Conservation (phyloP, 2,888 invertebrate genomes). For the Mongoloraphidia duomilia region DNA sequence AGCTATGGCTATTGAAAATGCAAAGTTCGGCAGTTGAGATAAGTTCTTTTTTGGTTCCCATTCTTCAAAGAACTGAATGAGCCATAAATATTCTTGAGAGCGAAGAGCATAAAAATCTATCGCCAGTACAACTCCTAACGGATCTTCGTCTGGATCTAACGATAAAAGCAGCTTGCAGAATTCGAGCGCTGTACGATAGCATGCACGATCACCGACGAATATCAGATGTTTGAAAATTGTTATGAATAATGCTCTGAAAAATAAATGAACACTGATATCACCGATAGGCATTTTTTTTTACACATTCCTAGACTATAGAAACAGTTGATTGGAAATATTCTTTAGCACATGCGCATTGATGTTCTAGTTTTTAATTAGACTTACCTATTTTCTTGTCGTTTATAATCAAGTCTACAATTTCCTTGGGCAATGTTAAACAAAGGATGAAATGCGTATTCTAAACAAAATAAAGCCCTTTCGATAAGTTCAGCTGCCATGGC, state of each 20-base stretch:
- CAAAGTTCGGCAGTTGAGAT: conserved; percentile 74
- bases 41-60: conserved; percentile 52
- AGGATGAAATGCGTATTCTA: conserved; percentile 68
- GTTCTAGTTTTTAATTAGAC: not conserved
- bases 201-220: conserved; percentile 65
- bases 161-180: conserved; percentile 70
- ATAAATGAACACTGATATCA: conserved; percentile 1
- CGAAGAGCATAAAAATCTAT: conserved; percentile 74
- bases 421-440: conserved; percentile 62
- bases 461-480: conserved; percentile 60
- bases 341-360: no score
- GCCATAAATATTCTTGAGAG: conserved; percentile 58
- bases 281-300: no score
- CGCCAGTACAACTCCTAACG: conserved; percentile 57
- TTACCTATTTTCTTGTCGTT: conserved; percentile 64
- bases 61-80: conserved; percentile 40
- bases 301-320: no score
- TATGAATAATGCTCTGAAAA: conserved; percentile 55
- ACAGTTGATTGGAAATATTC: no score
- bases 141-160: conserved; percentile 61
- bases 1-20: conserved; percentile 66
- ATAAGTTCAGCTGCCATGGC: conserved; percentile 65
- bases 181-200: conserved; percentile 76
- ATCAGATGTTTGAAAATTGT: conserved; percentile 68
- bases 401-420: conserved; percentile 61